phyloP scores from a whole-genome alignment of 2,797 vertebrate species.

The Poecilia gillii region DNA sequence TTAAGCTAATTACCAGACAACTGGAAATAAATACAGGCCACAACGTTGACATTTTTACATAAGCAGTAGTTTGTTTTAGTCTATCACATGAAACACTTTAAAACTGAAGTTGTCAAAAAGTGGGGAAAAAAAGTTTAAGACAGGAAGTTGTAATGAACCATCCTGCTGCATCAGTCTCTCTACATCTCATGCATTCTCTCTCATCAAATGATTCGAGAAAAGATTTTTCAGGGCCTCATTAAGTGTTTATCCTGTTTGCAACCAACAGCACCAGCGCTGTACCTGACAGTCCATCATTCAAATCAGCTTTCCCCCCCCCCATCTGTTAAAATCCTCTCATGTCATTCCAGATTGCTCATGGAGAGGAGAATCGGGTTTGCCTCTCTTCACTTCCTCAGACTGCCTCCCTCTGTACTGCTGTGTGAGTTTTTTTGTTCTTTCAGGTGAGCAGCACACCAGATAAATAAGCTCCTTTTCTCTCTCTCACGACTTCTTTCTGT shows the following conservation, averaged over 20 bases:
- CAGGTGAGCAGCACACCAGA: slow-evolving; percentile 30
- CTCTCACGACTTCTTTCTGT: slow-evolving; percentile 18
- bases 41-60: neutral
- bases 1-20: neutral
- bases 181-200: slow-evolving; percentile 27
- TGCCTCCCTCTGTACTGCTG: slow-evolving; percentile 21
- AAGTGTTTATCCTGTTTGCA: slow-evolving; percentile 46
- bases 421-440: slow-evolving; percentile 23
- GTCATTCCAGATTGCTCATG: slow-evolving; percentile 35
- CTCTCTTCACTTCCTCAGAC: slow-evolving; percentile 16
- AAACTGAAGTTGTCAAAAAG: neutral
- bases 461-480: slow-evolving; percentile 46
- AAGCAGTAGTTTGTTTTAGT: neutral
- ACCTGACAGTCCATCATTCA: slow-evolving; percentile 63
- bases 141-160: slow-evolving; percentile 24
- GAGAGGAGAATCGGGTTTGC: slow-evolving; percentile 36
- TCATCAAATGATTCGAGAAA: slow-evolving; percentile 13
- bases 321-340: slow-evolving; percentile 39
- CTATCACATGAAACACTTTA: neutral
- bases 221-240: slow-evolving; percentile 57
- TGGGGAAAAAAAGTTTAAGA: neutral
- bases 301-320: slow-evolving; percentile 54
- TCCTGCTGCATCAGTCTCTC: slow-evolving; percentile 30
- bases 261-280: slow-evolving; percentile 46
- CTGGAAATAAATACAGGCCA: neutral